Conservation (phyloP, 2,797 vertebrate species). For the Karalla daura region DNA sequence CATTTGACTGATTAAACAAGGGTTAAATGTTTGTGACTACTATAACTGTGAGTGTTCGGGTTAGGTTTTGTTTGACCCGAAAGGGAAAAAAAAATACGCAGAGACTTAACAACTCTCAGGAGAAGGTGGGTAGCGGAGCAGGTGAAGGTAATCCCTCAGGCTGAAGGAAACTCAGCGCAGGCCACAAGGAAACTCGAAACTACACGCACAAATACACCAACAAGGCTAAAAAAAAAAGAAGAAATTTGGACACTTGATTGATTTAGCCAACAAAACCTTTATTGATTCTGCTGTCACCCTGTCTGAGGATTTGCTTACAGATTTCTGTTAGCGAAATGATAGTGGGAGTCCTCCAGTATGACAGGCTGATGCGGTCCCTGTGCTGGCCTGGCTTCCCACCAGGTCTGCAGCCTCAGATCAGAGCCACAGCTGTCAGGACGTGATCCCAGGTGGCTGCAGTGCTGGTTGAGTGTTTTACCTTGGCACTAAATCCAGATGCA, state of each 20-base stretch:
- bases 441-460: conserved; percentile 36
- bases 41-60: no score
- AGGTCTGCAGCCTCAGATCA: conserved; percentile 37
- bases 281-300: neutral
- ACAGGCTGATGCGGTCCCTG: conserved; percentile 34
- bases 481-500: conserved; percentile 8
- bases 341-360: conserved; percentile 27
- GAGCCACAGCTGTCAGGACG: conserved; percentile 3
- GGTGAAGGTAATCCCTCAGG: neutral
- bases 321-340: no score
- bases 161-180: neutral
- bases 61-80: no score
- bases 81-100: no score
- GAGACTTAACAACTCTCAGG: neutral
- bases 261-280: neutral
- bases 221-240: neutral
- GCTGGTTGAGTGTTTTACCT: conserved; percentile 22
- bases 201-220: neutral
- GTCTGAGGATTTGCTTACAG: neutral
- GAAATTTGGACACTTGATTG: neutral
- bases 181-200: neutral
- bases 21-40: no score
- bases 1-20: no score
- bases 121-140: neutral
- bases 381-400: conserved; percentile 33